Evolutionary conservation across 2,113 vertebrate species (phyloP), one percentile per base, ranked within the genome.

Genomic region (Carlito syrichta): DNA sequence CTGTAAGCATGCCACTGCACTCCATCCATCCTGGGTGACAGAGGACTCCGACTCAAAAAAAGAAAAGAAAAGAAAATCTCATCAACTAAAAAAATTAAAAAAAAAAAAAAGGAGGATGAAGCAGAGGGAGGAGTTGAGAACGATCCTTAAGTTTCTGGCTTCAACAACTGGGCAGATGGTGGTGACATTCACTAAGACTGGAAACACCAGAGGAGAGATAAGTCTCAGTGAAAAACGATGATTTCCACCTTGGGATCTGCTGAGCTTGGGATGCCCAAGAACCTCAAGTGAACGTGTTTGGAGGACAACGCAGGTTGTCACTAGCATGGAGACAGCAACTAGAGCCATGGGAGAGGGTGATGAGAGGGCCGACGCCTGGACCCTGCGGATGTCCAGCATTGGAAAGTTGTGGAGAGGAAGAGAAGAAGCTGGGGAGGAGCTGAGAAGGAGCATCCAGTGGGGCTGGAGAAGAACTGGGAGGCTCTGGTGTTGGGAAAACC

Each of bases 321-420:
- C 14, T 48, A 32, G 56, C 6, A 22, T 52, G 91, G 35, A 25
- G 79, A 5, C 32, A 48, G 68, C 25, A 9, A 50, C 2, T 11
- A 68, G 68, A 22, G 54, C 30, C 30, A 0, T 2, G 60, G 30
- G 52, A 48, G 54, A 6, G 20, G 56, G 4, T 16, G 12, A 25
- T 62, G 45, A 14, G 5, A 22, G 60, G 48, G 48, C 20, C 1
- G 3, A 12, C 5, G 22, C 3, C 3, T 0, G 35, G 6, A 13
- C 30, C 79, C 63, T 14, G 20, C 5, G 79, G 63, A 7, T 30
- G 14, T 20, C 38, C 3, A n/a, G 27, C 38, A 0, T 0, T 11
- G 56, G 4, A 35, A 40, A 40, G 8, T 32, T 6, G 20, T 6
- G 45, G 11, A 2, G 81, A 8, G 54, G 8, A 38, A n/a, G n/a